Percentiles rank a stretch among this genome's conserved stretches.
Conservation (phyloP, 2,113 vertebrate species). For the Daphoenositta chrysoptera region DNA sequence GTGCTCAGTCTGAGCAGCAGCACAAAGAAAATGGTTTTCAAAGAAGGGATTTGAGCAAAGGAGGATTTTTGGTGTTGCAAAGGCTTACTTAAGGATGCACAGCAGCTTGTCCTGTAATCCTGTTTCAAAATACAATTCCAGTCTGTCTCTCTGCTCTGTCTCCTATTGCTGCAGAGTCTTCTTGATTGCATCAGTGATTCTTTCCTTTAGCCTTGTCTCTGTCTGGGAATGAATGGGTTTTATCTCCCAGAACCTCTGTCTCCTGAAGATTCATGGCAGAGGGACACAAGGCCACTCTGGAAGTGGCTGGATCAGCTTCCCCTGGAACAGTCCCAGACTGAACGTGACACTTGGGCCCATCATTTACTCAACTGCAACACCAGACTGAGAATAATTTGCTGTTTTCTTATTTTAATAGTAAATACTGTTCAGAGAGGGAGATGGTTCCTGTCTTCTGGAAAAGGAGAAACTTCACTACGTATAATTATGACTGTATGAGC, state of each 20-base stretch:
- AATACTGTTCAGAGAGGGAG: neutral
- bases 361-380: neutral
- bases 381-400: neutral
- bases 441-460: neutral
- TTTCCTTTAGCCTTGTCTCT: neutral
- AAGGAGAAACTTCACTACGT: neutral
- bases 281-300: neutral
- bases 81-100: neutral
- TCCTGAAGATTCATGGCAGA: neutral
- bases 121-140: neutral
- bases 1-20: neutral
- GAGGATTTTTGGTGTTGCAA: neutral
- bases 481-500: neutral
- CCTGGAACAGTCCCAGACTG: neutral
- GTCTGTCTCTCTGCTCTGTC: neutral
- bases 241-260: neutral
- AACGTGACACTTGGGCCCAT: rapidly evolving
- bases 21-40: neutral
- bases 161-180: neutral
- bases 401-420: neutral
- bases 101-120: neutral
- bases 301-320: neutral
- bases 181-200: neutral
- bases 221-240: neutral
- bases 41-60: neutral